These are phyloP conservation scores for Oreonectes daqikongensis DNA, from an alignment of 2,797 vertebrate genomes.

Conservation along the genomic window DNA sequence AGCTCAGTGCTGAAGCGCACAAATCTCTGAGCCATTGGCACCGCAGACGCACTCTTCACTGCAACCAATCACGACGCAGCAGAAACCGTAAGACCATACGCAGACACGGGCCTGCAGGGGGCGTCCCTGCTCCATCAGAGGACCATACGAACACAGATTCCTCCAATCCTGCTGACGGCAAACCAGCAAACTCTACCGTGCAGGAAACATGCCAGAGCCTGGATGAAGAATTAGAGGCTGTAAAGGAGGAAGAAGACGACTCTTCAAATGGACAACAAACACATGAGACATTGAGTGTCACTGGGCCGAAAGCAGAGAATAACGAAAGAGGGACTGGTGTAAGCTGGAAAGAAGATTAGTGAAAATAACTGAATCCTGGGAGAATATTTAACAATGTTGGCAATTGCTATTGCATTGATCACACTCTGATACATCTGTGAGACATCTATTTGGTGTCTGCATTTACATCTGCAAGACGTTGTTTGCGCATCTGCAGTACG, in stretches of 20 bases:
- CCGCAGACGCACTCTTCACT: slow-evolving; percentile 83
- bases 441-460: too few species aligned
- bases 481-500: too few species aligned
- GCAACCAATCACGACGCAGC: slow-evolving; percentile 68
- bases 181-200: not conserved
- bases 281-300: not conserved
- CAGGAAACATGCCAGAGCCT: slow-evolving; percentile 32
- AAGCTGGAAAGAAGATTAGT: slow-evolving; percentile 2
- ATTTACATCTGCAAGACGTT: too few species aligned
- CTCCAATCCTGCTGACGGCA: not conserved
- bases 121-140: not conserved
- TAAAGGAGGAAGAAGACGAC: slow-evolving; percentile 26
- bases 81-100: slow-evolving; percentile 66
- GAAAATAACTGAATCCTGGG: too few species aligned
- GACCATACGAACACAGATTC: slow-evolving; percentile 2
- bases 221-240: slow-evolving; percentile 44
- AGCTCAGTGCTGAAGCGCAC: slow-evolving; percentile 84
- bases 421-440: too few species aligned
- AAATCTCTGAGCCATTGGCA: slow-evolving; percentile 87
- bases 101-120: slow-evolving; percentile 50
- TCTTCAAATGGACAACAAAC: not conserved
- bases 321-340: not conserved
- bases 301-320: not conserved
- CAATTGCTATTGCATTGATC: too few species aligned
- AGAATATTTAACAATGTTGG: too few species aligned